A percentile compares a stretch with the other conserved stretches of the same genome.
Evolutionary conservation across 2,797 vertebrate genomes (phyloP).

Genomic region (Notoglanidium macrostoma): DNA sequence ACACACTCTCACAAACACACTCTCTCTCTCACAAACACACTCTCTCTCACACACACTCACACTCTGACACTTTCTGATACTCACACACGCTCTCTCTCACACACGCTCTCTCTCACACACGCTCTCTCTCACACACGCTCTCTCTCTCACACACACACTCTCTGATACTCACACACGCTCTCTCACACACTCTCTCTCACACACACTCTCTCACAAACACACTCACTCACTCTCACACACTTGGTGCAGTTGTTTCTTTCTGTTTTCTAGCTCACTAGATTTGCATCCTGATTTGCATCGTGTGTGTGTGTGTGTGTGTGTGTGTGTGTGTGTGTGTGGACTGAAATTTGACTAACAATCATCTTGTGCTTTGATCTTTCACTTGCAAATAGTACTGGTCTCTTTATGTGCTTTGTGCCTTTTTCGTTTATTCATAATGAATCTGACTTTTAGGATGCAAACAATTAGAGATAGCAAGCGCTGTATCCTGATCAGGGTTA

Average conservation of each 20-base stretch:
- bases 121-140: background rate
- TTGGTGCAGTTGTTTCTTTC: background rate
- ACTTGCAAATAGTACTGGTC: constrained; percentile 6
- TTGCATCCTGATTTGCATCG: constrained; percentile 17
- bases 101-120: too few species aligned
- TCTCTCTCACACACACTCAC: too few species aligned
- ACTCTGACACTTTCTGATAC: too few species aligned
- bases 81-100: too few species aligned
- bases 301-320: constrained; percentile 7
- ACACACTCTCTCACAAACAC: background rate
- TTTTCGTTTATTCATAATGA: background rate
- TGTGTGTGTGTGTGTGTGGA: background rate
- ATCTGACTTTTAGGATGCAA: background rate
- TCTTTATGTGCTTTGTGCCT: background rate
- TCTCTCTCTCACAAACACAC: too few species aligned
- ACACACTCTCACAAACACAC: too few species aligned
- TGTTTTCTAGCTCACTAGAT: background rate
- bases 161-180: background rate
- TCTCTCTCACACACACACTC: background rate
- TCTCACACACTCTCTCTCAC: background rate
- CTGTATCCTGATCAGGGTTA: background rate
- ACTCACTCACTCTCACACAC: background rate
- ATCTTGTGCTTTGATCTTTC: constrained; percentile 17
- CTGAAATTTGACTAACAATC: constrained; percentile 6
- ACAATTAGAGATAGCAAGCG: background rate